These are phyloP conservation scores for Aplodontia rufa DNA, from an alignment of 2,113 vertebrate species.

Conservation along the genomic window DNA sequence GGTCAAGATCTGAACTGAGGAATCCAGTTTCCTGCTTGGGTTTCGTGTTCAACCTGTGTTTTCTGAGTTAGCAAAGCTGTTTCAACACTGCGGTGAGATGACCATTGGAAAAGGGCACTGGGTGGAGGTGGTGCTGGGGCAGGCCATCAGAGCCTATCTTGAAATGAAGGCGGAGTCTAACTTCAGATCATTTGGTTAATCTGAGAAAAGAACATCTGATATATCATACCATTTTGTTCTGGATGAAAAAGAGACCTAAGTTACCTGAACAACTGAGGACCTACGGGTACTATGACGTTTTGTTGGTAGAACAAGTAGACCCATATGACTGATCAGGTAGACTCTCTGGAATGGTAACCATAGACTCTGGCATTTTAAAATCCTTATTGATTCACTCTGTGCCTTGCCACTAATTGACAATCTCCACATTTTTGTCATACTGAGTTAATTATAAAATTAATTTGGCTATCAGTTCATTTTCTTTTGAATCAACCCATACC, in stretches of 20 bases:
- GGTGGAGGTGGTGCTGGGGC: not conserved
- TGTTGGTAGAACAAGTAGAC: not conserved
- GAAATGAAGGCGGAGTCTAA: not conserved
- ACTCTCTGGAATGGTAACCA: not conserved
- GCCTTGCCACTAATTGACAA: not conserved
- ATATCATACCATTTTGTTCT: not conserved
- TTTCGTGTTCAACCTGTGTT: not conserved
- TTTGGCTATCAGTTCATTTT: not conserved
- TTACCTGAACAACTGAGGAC: not conserved
- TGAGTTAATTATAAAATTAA: constrained; percentile 2
- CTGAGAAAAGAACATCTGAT: not conserved
- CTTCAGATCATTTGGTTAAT: not conserved
- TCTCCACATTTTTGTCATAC: not conserved
- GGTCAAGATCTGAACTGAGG: not conserved
- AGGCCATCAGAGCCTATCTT: not conserved
- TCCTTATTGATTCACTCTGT: not conserved
- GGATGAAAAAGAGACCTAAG: not conserved
- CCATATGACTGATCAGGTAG: not conserved
- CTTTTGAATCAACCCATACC: not conserved
- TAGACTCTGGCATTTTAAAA: not conserved
- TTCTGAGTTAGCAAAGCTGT: not conserved
- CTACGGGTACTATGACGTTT: not conserved
- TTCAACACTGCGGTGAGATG: not conserved
- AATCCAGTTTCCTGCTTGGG: not conserved
- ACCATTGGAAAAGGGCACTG: not conserved